Evolutionary conservation across 2,113 vertebrate species (phyloP), one percentile per base, ranked within the genome.

Genomic region (Sinocyclocheilus maitianheensis): DNA sequence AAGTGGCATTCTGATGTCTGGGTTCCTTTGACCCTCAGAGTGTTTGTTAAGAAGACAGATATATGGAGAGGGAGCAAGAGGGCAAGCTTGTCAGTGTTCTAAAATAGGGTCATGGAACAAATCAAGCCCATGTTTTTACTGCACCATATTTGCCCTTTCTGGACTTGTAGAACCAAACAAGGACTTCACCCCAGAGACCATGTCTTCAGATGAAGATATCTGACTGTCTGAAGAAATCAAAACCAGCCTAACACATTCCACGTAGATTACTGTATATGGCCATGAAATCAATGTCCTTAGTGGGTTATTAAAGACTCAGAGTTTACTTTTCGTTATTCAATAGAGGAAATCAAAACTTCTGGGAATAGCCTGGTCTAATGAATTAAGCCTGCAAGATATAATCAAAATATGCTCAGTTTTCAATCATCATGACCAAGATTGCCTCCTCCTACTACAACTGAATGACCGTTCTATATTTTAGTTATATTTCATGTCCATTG

Each of bases 181-280:
- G 76, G 67, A 22, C 37, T 85, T 85, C 46, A 74, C 20, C 46
- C 71, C 4, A 22, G 60, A 1, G 71, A 82, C 65, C 37, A 43
- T 16, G 71, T 84, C 77, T 80, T 60, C 20, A 75, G 48, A 62
- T 67, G 77, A 75, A 81, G 77, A 84, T 62, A 77, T 16, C 71
- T 26, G 58, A n/a, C 24, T 69, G 60, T 67, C 58, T 46, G 46
- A 81, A 24, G 74, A 22, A 84, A 84, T 84, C 48, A 51, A 46
- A 87, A 83, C 72, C 53, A 55, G 74, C 18, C 63, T 62, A 40
- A 40, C 76, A 83, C 84, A 55, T 78, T 85, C 84, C 71, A 30
- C 0, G 4, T 58, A n/a, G n/a, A 80, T 85, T 85, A 81, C 87
- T 88, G 58, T 88, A 85, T 85, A 85, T 82, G 84, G 83, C 78